Base-by-base conservation (phyloP, 2,113 vertebrate genomes). In the Prunella himalayana region DNA sequence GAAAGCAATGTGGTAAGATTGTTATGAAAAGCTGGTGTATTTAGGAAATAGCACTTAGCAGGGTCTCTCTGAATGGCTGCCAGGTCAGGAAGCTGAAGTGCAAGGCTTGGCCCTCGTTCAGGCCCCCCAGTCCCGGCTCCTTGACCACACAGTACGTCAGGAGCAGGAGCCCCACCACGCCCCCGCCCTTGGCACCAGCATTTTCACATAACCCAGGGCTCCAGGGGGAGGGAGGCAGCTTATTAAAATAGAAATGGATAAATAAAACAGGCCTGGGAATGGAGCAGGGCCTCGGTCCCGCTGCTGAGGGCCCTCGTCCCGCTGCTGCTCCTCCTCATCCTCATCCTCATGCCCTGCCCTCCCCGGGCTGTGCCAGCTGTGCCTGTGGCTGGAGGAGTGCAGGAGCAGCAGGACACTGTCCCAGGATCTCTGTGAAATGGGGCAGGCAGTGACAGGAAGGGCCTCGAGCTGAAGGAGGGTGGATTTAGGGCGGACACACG, bases 161-260 rank as follows among this genome's bases (percentile, higher is more conserved):
- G 98, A 98, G 95, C 96, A 90, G 95, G 96, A 97, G 92, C 97
- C 95, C 79, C 86, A 70, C 72, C 97, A 96, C 98, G 92, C 97
- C 98, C 96, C 95, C 77, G 61, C 94, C 82, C 98, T 98, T 98
- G 98, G 98, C 98, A 98, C 97, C 82, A 56, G 95, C 93, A 94
- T 96, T 98, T 99, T 99, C 99, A 99, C 99, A 99, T 99, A 99
- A 99, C 99, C 99, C 99, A 96, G 97, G 97, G 97, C 98, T 98
- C 98, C 79, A 95, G 98, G 98, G 98, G 98, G 96, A 97, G 96
- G 90, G 93, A 97, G 96, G 97, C 95, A 88, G 79, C 95, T 97
- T 95, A 91, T 97, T 95, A 97, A 99, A 99, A 99, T 99, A 99
- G 98, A 98, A 97, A 97, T 97, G 98, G 98, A 98, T 98, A 99